Base-by-base conservation (phyloP, 2,797 vertebrate species). In the Steatocranus sp. region DNA sequence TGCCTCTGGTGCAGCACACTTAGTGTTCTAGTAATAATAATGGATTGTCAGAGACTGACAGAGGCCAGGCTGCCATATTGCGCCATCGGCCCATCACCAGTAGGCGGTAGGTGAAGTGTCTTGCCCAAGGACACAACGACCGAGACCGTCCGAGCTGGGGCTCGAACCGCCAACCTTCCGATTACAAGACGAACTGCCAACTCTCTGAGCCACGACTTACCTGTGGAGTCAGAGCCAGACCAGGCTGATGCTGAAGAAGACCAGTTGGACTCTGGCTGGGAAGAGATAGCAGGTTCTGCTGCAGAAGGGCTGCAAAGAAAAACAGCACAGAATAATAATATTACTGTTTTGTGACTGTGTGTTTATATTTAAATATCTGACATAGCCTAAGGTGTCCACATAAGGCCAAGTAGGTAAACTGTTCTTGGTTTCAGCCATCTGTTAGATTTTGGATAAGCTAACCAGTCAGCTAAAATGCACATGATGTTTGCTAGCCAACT, bases 241-340 rank as follows among this genome's bases (percentile, higher is more conserved):
- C 98, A 0, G 98, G 94, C 17, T 99, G 98, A 20, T 98, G 97
- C 80, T 97, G 97, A 18, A 99, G 95, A 17, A 98, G 97, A 66
- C 96, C 94, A 61, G 94, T 93, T 89, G 97, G 98, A 77, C 97
- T 97, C 92, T 98, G 98, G 10, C 91, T 83, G 3, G 97, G 97
- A 74, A 98, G 96, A 51, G 98, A 96, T 66, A 99, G 95, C 84
- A 99, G 92, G 92, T 98, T 99, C 87, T 97, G 97, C 94, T 98
- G 98, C 92, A 99, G 95, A 84, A 98, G 96, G 90, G 97, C 95
- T 94, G 88, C 82, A 82, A 32, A 75, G 15, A 7, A 73, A 49
- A 80, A 79, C 66, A 82, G 4, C 17, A 74, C 54, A 8, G 41
- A 73, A 48, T 30, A 48, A 73, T 30, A 30, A 43, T 5, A 68